A percentile compares a stretch with the other conserved stretches of the same genome.
phyloP scores from a whole-genome alignment of 2,888 invertebrate genomes.

The Heteromyza rotundicornis region DNA sequence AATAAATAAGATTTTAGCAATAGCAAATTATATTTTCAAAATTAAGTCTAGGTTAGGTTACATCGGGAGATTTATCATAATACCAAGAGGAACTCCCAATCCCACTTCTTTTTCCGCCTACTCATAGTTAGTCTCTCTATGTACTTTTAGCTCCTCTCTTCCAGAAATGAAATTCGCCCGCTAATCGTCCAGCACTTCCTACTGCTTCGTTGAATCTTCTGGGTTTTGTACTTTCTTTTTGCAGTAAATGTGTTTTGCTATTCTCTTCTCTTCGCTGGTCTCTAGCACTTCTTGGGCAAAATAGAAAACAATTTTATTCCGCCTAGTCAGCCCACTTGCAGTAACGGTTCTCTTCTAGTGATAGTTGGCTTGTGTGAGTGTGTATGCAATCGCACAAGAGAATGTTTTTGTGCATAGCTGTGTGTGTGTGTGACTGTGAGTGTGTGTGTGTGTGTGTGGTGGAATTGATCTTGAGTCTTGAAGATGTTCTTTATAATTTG shows the following conservation, averaged over 20 bases:
- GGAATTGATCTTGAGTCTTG: conserved; percentile 59
- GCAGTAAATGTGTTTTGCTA: too few species aligned
- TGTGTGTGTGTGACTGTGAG: conserved; percentile 26
- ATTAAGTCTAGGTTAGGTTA: too few species aligned
- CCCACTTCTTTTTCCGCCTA: too few species aligned
- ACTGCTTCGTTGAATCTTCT: conserved; percentile 25
- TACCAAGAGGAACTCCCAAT: too few species aligned
- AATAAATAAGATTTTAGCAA: too few species aligned
- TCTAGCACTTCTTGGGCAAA: not conserved
- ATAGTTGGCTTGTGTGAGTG: not conserved
- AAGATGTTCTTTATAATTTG: conserved; percentile 7
- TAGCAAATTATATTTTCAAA: too few species aligned
- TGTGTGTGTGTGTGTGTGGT: too few species aligned
- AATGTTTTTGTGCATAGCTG: not conserved
- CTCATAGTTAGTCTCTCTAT: conserved; percentile 8
- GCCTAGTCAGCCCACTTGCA: conserved; percentile 34
- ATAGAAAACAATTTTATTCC: not conserved
- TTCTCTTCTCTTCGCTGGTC: conserved; percentile 16
- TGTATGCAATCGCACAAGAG: not conserved
- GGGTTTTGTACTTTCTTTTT: conserved; percentile 18
- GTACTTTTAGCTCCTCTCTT: conserved; percentile 1
- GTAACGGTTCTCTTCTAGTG: conserved; percentile 38
- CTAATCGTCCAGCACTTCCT: conserved; percentile 24
- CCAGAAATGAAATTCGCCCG: conserved; percentile 18
- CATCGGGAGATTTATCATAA: too few species aligned